phyloP scores from a whole-genome alignment of 2,888 invertebrate species.

The Cheilosia grossa region DNA sequence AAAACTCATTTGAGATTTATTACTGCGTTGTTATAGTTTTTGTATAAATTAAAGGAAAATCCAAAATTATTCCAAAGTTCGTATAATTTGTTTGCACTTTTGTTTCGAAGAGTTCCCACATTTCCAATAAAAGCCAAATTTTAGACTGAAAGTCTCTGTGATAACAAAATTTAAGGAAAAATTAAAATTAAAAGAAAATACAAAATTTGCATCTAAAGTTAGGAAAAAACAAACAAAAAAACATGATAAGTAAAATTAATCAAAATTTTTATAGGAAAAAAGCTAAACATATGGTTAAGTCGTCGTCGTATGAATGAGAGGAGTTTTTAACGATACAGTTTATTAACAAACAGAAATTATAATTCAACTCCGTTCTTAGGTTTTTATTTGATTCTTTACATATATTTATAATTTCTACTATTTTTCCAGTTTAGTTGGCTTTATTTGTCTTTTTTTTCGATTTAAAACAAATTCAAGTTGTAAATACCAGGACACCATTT shows the following conservation, averaged over 20 bases:
- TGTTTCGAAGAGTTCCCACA: conserved; percentile 76
- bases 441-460: conserved; percentile 19
- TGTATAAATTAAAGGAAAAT: conserved; percentile 25
- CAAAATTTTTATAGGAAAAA: conserved; percentile 74
- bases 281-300: conserved; percentile 72
- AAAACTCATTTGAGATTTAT: conserved; percentile 17
- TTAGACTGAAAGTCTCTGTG: conserved; percentile 77
- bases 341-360: conserved; percentile 45
- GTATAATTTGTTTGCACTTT: conserved; percentile 78
- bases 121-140: conserved; percentile 75
- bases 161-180: conserved; percentile 73
- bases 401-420: background rate
- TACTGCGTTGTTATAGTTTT: conserved; percentile 32
- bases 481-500: conserved; percentile 69
- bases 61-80: conserved; percentile 57
- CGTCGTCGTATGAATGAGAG: conserved; percentile 66
- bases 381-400: conserved; percentile 10
- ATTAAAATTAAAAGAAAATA: conserved; percentile 49
- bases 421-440: background rate
- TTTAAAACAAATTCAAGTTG: conserved; percentile 51
- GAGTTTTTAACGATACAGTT: conserved; percentile 53
- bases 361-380: conserved; percentile 65
- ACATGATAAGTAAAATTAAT: conserved; percentile 65
- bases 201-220: conserved; percentile 70
- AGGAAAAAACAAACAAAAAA: conserved; percentile 59